Percentiles rank a stretch among this genome's conserved stretches.
Evolutionary conservation across 1,140 invertebrate species (phyloP).

Genomic region (Ridgeia piscesae): DNA sequence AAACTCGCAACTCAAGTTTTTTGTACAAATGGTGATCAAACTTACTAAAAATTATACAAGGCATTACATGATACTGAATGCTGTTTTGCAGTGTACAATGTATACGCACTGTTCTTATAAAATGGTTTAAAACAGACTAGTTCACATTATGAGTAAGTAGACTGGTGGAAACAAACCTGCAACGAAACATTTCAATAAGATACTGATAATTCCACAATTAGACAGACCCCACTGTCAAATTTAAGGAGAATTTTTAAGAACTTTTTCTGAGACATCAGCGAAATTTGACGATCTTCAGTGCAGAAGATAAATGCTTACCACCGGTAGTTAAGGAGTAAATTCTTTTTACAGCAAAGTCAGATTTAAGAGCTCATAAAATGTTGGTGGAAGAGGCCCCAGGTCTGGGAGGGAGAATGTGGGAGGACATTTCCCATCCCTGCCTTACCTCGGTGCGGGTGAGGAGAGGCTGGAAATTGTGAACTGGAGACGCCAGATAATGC

Average conservation of each 20-base stretch:
- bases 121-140: neutral
- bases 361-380: too few species aligned
- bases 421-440: neutral
- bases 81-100: neutral
- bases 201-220: too few species aligned
- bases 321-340: too few species aligned
- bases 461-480: conserved; percentile 56
- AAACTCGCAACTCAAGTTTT: neutral
- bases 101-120: neutral
- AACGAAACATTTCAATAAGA: too few species aligned
- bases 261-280: too few species aligned
- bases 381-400: too few species aligned
- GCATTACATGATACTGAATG: too few species aligned
- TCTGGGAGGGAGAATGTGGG: too few species aligned
- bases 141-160: neutral
- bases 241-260: too few species aligned
- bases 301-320: too few species aligned
- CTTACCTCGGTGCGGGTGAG: conserved; percentile 56
- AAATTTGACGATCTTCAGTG: too few species aligned
- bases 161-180: neutral
- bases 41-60: neutral
- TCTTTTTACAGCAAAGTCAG: neutral
- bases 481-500: conserved; percentile 41
- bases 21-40: neutral
- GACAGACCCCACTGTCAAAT: too few species aligned